Base-by-base conservation (phyloP, 2,113 vertebrate species). In the Geococcyx californianus region DNA sequence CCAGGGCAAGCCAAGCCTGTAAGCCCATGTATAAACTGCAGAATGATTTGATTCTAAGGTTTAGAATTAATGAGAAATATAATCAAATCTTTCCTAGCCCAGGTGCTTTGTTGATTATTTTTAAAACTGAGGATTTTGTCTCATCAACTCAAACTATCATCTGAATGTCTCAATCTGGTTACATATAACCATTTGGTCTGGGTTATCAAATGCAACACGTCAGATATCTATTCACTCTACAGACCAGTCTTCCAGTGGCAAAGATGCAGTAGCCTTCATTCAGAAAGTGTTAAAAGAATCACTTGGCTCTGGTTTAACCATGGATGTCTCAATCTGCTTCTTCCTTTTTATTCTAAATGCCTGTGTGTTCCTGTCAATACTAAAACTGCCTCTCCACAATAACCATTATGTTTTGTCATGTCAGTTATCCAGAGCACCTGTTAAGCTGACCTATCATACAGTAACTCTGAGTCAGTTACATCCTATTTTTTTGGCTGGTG, bases 361-460 rank as follows among this genome's bases (percentile, higher is more conserved):
- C 29, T 80, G 42, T 68, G 38, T 84, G 60, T 81, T 94, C 92
- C 84, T 92, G 74, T 97, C 89, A 92, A 72, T 95, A 88, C 54
- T 88, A 13, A 63, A 91, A 87, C 74, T 91, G 87, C 66, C 47
- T 84, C 64, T 85, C 89, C 73, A 94, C 31, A 95, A 82, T 75
- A 90, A 66, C 26, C n/a, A 86, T 96, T 93, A 94, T 24, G 52
- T 83, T 58, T 74, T 91, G 74, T 95, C 91, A 82, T 33, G 58
- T 54, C 77, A 84, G 70, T 44, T 95, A 73, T 79, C 58, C 67
- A 66, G 42, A 66, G 56, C 83, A 91, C 69, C 92, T 91, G 69
- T 81, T 96, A 93, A 95, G 75, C 42, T 80, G 64, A 77, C 78
- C 63, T 38, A 63, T 82, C 78, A 70, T 62, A 75, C 76, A 63